phyloP scores from a whole-genome alignment of 2,113 vertebrate species.

The Mustelus asterias region DNA sequence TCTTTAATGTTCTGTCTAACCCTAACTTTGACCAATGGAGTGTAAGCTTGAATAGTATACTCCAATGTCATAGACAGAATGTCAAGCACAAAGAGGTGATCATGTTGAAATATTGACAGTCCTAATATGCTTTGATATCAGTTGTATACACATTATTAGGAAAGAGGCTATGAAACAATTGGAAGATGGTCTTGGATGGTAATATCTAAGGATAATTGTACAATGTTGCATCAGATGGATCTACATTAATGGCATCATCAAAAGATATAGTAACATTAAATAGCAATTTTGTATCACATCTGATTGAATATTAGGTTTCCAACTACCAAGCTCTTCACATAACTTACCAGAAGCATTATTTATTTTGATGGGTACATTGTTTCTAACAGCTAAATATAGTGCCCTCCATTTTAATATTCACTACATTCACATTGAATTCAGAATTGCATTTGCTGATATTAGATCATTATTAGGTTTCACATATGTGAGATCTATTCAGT shows the following conservation, averaged over 20 bases:
- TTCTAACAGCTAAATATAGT: not conserved
- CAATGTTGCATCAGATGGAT: not conserved
- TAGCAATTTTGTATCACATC: not conserved
- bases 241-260: not conserved
- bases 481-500: not conserved
- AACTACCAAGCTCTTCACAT: not conserved
- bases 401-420: not conserved
- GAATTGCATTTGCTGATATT: slow-evolving; percentile 10
- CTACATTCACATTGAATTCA: not conserved
- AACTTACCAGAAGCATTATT: not conserved
- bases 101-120: not conserved
- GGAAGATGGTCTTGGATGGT: not conserved
- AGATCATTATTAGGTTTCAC: not conserved
- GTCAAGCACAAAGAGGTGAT: not conserved
- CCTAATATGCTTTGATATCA: not conserved
- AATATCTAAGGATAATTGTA: slow-evolving; percentile 7
- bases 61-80: not conserved
- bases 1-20: not conserved
- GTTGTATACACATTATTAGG: not conserved
- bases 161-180: not conserved
- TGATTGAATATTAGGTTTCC: slow-evolving; percentile 17
- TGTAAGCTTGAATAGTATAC: not conserved
- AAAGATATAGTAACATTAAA: not conserved
- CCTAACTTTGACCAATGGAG: not conserved
- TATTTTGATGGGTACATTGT: not conserved